These are phyloP conservation scores for Parapsyche elsis DNA, from an alignment of 1,140 invertebrate genomes.

Conservation along the genomic window DNA sequence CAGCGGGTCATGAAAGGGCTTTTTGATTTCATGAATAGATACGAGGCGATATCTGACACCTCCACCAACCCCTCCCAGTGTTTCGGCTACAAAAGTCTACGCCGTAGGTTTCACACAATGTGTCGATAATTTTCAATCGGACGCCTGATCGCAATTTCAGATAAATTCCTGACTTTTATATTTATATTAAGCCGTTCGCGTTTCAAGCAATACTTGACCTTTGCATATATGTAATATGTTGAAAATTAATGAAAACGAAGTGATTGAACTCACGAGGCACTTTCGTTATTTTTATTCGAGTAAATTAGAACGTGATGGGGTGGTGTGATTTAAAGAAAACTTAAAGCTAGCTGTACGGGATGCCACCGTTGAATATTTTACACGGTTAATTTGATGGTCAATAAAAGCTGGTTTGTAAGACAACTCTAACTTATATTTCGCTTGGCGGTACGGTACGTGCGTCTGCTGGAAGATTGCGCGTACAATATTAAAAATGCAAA, in stretches of 20 bases:
- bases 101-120: background rate
- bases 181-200: too few species aligned
- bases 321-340: background rate
- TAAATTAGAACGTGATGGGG: background rate
- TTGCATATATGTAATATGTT: too few species aligned
- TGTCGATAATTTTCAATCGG: background rate
- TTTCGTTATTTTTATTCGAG: too few species aligned
- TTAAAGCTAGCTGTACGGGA: background rate
- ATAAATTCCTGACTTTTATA: too few species aligned
- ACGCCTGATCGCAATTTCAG: background rate
- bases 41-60: background rate
- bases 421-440: constrained; percentile 12
- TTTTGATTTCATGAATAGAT: constrained; percentile 8
- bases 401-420: constrained; percentile 6
- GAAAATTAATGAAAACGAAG: too few species aligned
- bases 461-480: constrained; percentile 46
- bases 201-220: too few species aligned
- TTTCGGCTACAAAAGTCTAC: too few species aligned
- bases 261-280: too few species aligned
- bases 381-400: constrained; percentile 24
- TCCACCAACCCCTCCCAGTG: background rate
- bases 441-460: background rate
- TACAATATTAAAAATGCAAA: constrained; percentile 56
- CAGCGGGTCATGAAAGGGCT: background rate
- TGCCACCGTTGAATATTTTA: constrained; percentile 3